These are phyloP conservation scores for Prionace glauca DNA, from an alignment of 2,797 vertebrate genomes.

Conservation along the genomic window DNA sequence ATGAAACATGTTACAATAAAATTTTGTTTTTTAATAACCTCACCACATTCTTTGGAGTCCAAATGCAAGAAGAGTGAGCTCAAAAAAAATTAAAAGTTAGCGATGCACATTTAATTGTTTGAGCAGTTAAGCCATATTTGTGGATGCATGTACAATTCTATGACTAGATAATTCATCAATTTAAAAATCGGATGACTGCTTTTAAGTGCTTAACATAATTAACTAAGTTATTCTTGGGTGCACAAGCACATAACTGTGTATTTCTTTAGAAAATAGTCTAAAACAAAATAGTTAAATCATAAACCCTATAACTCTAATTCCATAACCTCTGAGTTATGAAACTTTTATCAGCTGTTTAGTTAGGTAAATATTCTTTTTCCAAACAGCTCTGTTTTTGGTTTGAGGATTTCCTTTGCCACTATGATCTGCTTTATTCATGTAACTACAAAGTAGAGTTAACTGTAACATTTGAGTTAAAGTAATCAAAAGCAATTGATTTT, in stretches of 20 bases:
- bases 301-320: not conserved
- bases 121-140: not conserved
- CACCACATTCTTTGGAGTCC: not conserved
- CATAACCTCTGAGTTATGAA: not conserved
- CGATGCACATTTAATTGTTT: not conserved
- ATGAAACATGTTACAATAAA: not conserved
- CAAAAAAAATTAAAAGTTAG: not conserved
- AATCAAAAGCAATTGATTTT: not conserved
- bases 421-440: not conserved
- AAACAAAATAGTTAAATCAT: not conserved
- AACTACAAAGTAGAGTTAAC: conserved; percentile 2
- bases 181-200: not conserved
- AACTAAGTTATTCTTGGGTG: conserved; percentile 6
- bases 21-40: not conserved
- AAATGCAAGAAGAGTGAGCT: not conserved
- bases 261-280: not conserved
- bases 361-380: not conserved
- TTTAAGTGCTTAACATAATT: not conserved
- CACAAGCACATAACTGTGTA: not conserved
- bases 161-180: not conserved
- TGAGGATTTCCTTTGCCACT: not conserved
- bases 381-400: conserved; percentile 16
- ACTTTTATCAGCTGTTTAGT: not conserved
- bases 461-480: not conserved
- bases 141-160: not conserved